Evolutionary conservation across 2,113 vertebrate genomes (phyloP), one percentile per base, ranked within the genome.

Genomic region (Octodon degus): DNA sequence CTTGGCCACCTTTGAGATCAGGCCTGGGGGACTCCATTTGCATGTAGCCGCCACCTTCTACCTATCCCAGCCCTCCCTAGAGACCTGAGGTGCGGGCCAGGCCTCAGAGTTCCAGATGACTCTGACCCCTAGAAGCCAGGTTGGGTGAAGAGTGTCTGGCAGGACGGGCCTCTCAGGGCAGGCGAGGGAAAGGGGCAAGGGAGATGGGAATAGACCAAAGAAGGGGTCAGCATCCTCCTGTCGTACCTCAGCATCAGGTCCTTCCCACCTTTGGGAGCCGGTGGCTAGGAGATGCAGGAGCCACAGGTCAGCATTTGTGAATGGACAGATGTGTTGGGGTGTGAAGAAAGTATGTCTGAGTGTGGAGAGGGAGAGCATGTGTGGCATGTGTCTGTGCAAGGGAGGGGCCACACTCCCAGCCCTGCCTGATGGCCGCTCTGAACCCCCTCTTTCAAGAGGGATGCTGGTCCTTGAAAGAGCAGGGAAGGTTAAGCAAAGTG

Each of bases 331-430:
- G 1, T 40, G 14, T 8, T 76, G 67, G 43, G 17, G 53, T 4
- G 0, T 40, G 47, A 20, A 86, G 65, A 72, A 7, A 37, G 53
- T 4, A 13, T 10, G n/a, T 60, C 32, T 22, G 7, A 19, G 7
- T 27, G 50, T 1, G 24, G 13, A 4, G 88, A 34, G 80, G 50
- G 40, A 30, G 70, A 30, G 63, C 3, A 6, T 22, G 43, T 27
- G 43, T 5, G 98, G 98, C 80, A 25, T 98, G 43, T 1, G 3
- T 1, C 6, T 13, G 8, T 7, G 17, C 24, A 22, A 77, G n/a
- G 5, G 27, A 53, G 47, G 83, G 53, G 34, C 24, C 11, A 9
- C 60, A 32, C 32, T 37, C 55, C 53, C 34, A 43, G 40, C 17
- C 79, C 34, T 12, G 83, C 68, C 76, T 8, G 58, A 20, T 8